These are phyloP conservation scores for Epinotia brunnichana DNA, from an alignment of 2,888 invertebrate species.

Conservation along the genomic window DNA sequence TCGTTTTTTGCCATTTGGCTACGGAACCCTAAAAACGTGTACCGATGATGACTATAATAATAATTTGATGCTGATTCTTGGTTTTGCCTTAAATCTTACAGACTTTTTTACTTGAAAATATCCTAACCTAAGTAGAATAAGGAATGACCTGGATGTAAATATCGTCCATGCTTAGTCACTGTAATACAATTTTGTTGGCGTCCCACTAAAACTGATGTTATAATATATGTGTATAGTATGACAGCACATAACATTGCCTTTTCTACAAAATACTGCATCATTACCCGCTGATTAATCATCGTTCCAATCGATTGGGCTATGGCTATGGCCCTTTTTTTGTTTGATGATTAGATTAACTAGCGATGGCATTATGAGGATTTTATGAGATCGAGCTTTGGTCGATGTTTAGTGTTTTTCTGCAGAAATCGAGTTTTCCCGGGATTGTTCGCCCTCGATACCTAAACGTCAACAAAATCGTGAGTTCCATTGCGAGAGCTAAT, in stretches of 20 bases:
- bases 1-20: too few relatives aligned
- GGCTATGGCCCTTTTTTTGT: neutral
- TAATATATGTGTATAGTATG: conserved; percentile 5
- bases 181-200: conserved; percentile 60
- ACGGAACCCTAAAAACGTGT: too few relatives aligned
- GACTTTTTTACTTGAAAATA: neutral
- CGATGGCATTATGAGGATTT: too few relatives aligned
- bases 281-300: conserved; percentile 36
- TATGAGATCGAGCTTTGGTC: too few relatives aligned
- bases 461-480: too few relatives aligned
- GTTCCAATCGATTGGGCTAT: conserved; percentile 17
- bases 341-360: conserved; percentile 9
- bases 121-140: neutral
- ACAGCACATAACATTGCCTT: conserved; percentile 25
- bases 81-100: too few relatives aligned
- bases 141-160: conserved; percentile 27
- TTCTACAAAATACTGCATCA: conserved; percentile 41
- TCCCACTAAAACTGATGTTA: conserved; percentile 30
- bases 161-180: conserved; percentile 57
- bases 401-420: too few relatives aligned
- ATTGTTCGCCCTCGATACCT: too few relatives aligned
- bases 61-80: too few relatives aligned
- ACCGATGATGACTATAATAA: too few relatives aligned
- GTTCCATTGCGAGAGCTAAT: too few relatives aligned
- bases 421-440: too few relatives aligned